Evolutionary conservation across 2,888 invertebrate species (phyloP), one percentile per base, ranked within the genome.

Genomic region (Sepiola atlantica): DNA sequence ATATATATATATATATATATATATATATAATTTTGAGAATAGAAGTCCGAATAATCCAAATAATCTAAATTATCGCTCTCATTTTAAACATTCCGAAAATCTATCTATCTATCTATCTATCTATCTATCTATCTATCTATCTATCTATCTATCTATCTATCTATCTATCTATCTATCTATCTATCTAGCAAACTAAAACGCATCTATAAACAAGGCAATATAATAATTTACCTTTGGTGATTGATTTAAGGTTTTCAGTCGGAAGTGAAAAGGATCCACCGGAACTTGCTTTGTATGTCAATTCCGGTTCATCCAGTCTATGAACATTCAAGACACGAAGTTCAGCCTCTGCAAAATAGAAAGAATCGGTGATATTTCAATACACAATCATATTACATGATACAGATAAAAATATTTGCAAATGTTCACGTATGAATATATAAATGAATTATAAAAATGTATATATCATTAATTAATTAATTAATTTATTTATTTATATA

Each of bases 241-340:
- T 94, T 4, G 94, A 94, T 94, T 94, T 94, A 12, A 96, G 94
- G 14, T 95, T 96, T 94, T 94, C 95, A 54, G 94, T 54, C 0
- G 96, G 96, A 57, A 96, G 95, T 54, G 95, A 95, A 94, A 96
- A 95, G 0, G 94, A 92, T n/a, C 55, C 54, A 3, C 92, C 92
- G 14, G 28, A 18, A 45, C 54, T 55, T 54, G 45, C 24, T 77
- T 10, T n/a, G 28, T 55, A 92, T 6, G 28, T 54, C 28, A 92
- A n/a, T 92, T 92, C 92, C 21, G 55, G 45, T 28, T 92, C 92
- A 18, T 35, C 28, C 20, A 92, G n/a, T 28, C 28, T 21, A 12
- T 24, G 8, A 18, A 96, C 95, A 94, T 96, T 95, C 20, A 96
- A 94, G 35, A 96, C 96, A 3, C 94, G 95, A 21, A 96, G 94